Evolutionary conservation across 2,113 vertebrate genomes (phyloP), one percentile per base, ranked within the genome.

Genomic region (Glaucidium brasilianum): DNA sequence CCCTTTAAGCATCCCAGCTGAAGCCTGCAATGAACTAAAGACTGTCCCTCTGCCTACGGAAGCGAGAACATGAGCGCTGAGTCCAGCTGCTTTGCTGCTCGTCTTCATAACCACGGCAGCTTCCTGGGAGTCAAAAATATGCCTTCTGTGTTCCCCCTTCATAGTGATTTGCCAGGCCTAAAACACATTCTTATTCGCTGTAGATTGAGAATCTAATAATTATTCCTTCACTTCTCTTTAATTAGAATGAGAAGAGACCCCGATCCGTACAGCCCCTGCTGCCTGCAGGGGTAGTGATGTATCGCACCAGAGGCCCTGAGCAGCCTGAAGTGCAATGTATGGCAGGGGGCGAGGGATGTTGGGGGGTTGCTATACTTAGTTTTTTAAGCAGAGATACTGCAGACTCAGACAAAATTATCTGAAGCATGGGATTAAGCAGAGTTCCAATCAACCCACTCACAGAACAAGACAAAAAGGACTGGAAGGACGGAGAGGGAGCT

Each of bases 291-390:
- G 58, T 13, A 41, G 66, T 16, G 21, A 59, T 0, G 3, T 5
- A 16, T 4, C 5, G 1, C 10, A 37, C 13, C n/a, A 47, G 60
- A 19, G 59, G 8, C 39, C 15, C 43, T 19, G 39, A 75, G 29
- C 74, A 37, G 45, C 63, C n/a, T 8, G 19, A 60, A 47, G 43
- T 20, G 32, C 49, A n/a, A 8, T 1, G 15, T 25, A 22, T 9
- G 43, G 63, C 17, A 43, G n/a, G 18, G 32, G 25, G 37, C 2
- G 2, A 39, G 18, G 3, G 1, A 7, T 4, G 21, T 5, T 8
- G n/a, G 21, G 23, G 39, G 22, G 32, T 75, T 81, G 62, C 75
- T 20, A 4, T 14, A 15, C 29, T 43, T 30, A 6, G 15, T 3
- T 41, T 56, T 66, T 64, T 66, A 89, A 76, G 37, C 56, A 71